A percentile compares a stretch with the other conserved stretches of the same genome.
phyloP scores from a whole-genome alignment of 2,113 vertebrate genomes.

The Raja brachyura region DNA sequence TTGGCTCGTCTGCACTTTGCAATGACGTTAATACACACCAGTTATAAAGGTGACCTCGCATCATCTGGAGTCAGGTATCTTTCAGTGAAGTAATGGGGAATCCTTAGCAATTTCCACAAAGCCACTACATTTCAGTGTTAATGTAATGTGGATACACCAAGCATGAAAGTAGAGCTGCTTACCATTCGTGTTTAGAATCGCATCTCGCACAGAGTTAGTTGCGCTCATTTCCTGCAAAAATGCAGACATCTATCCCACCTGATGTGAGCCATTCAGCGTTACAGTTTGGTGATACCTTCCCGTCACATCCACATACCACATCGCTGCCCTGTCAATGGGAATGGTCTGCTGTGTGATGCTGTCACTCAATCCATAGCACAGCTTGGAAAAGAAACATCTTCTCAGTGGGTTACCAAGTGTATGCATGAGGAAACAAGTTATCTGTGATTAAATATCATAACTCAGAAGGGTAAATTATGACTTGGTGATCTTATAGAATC shows the following conservation, averaged over 20 bases:
- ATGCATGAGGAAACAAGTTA: background rate
- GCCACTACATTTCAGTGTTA: background rate
- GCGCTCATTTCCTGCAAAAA: background rate
- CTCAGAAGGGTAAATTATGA: background rate
- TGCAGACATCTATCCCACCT: background rate
- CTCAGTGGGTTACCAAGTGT: background rate
- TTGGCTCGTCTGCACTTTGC: no score
- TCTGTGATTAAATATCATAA: background rate
- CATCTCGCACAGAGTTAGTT: background rate
- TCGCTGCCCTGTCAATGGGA: background rate
- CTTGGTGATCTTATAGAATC: no score
- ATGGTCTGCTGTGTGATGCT: background rate
- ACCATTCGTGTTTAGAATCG: background rate
- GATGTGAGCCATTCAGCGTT: background rate
- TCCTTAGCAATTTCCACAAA: background rate
- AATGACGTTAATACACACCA: no score
- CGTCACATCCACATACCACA: background rate
- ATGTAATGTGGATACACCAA: background rate
- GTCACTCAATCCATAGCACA: background rate
- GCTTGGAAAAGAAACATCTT: slow-evolving; percentile 6
- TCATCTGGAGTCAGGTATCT: background rate
- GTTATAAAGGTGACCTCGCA: no score
- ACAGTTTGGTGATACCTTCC: background rate
- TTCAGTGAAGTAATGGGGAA: background rate
- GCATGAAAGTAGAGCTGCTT: background rate